Evolutionary conservation across 2,797 vertebrate species (phyloP), one percentile per base, ranked within the genome.

Genomic region (Malurus splendens): DNA sequence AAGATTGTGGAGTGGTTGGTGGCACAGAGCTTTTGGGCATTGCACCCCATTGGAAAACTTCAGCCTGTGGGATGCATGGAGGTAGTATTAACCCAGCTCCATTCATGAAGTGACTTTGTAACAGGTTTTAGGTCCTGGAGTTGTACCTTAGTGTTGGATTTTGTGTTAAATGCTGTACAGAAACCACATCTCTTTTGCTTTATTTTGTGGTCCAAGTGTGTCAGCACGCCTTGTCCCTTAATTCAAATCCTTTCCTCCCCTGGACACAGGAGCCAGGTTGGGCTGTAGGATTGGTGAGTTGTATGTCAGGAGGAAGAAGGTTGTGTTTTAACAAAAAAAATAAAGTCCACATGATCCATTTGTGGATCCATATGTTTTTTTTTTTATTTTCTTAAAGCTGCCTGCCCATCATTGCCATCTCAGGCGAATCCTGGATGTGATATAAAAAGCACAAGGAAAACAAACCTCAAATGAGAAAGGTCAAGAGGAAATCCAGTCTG

Each of bases 41-140:
- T 0, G 0, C 19, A 36, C 9, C 3, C 8, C 16, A 14, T 9
- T 23, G 36, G 51, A 79, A 61, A 42, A 7, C 32, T 83, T 82
- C 25, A 27, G 10, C 17, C 23, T 57, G 13, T 68, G 39, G 10
- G 0, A 30, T 67, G 38, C 28, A 11, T 4, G 2, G 18, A n/a
- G 22, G 13, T 62, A 9, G 3, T 23, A 8, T 59, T 75, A 75
- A 72, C 12, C 23, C 42, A 61, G 17, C 3, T 72, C n/a, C 20
- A 18, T 33, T 25, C 5, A 0, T 38, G 12, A 25, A 16, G 20
- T 65, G 38, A 38, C 18, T 44, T 71, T 5, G 14, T 52, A 48
- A 60, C 54, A 71, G 50, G 12, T 24, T 78, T 86, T 82, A 68
- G 25, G 30, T 28, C 18, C 33, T 20, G 16, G 30, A 82, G 18